Base-by-base conservation (phyloP, 2,113 vertebrate genomes). In the Pseudorhombus dupliciocellatus region DNA sequence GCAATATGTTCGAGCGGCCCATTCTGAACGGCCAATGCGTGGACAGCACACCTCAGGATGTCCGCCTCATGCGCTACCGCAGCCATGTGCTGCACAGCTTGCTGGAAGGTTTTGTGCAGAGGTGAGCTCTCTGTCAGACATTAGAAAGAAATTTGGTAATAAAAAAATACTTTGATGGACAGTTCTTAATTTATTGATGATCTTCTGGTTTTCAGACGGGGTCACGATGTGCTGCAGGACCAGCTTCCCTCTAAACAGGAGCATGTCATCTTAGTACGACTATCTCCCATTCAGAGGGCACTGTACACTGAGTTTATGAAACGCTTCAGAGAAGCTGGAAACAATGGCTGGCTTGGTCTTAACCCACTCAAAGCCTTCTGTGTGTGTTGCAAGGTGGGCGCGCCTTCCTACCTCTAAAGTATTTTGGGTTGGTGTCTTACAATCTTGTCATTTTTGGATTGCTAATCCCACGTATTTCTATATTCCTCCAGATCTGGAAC, bases 321-420 rank as follows among this genome's bases (percentile, higher is more conserved):
- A 86, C 95, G 98, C 14, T 99, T 99, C 87, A 91, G 97, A 67
- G 98, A 99, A 51, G 98, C 97, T 10, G 97, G 97, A 59, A 98
- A 95, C 91, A 98, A 94, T 0, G 98, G 98, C 76, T 99, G 98
- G 98, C 94, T 99, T 44, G 97, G 97, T 1, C 93, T 99, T 51
- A 99, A 99, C 88, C 98, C 98, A 0, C 96, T 99, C 57, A 99
- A 98, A 90, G 97, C 98, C 52, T 99, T 99, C 87, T 99, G 98
- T 42, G 98, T 99, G 30, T 99, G 98, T 84, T 99, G 98, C 84
- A 99, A 99, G 96, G 98, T 99, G 74, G 66, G 63, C 7, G 44
- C 18, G 7, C 1, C 16, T 44, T 44, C 42, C 42, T 44, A 44
- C 42, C 42, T 44, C 15, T 7, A 3, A 40, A 9, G 8, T 53